Conservation (phyloP, 2,888 invertebrate species). For the Coecobrya sp. region DNA sequence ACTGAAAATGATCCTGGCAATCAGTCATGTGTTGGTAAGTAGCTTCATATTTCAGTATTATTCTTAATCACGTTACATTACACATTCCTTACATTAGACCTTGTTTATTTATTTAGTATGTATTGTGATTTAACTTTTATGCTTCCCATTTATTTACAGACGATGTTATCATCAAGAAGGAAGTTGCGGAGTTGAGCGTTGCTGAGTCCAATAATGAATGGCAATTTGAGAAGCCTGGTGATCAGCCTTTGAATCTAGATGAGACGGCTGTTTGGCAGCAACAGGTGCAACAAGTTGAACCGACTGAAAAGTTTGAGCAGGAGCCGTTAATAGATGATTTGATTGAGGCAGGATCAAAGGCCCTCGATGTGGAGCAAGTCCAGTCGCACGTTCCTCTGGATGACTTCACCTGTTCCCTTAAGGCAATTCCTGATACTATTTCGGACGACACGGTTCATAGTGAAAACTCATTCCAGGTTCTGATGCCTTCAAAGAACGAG, state of each 20-base stretch:
- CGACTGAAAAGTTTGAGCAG: background rate
- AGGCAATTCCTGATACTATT: background rate
- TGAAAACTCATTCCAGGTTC: background rate
- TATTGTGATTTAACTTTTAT: background rate
- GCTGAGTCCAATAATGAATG: constrained; percentile 80
- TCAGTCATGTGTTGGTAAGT: constrained; percentile 61
- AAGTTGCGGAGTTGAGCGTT: constrained; percentile 69
- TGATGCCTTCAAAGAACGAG: background rate
- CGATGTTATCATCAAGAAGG: background rate
- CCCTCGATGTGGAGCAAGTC: background rate
- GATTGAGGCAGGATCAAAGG: background rate
- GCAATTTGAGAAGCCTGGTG: constrained; percentile 85
- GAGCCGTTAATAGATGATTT: background rate
- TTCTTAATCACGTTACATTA: too few species aligned
- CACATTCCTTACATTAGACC: too few species aligned
- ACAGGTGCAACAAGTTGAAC: too few species aligned
- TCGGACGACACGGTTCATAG: background rate
- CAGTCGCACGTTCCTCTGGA: background rate
- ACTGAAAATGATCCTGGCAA: constrained; percentile 47
- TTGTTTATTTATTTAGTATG: too few species aligned
- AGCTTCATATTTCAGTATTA: background rate
- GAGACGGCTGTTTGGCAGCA: too few species aligned
- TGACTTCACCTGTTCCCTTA: too few species aligned
- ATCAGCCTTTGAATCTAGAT: background rate
- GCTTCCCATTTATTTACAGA: too few species aligned